Base-by-base conservation (phyloP, 2,797 vertebrate genomes). In the Cuculus canorus region DNA sequence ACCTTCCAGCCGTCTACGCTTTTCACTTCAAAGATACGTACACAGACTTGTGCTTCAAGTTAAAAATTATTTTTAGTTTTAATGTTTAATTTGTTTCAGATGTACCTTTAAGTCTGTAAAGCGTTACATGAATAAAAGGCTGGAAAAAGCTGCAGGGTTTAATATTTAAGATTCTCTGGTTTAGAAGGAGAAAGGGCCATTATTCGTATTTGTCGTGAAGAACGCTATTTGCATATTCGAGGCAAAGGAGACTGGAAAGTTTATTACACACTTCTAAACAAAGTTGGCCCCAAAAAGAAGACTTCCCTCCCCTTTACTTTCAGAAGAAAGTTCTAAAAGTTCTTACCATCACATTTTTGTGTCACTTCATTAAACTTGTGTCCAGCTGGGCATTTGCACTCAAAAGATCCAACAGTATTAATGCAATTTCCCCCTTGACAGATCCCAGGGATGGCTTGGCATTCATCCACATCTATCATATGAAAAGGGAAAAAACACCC, bases 391-490 rank as follows among this genome's bases (percentile, higher is more conserved):
- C 99, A 99, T 98, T 99, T 99, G 97, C 99, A 99, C 98, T 99
- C 99, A 96, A 99, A 99, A 97, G 99, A 99, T 96, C 99, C 99
- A 93, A 99, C 99, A 59, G 99, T 99, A 98, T 99, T 99, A 98
- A 99, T 98, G 95, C 99, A 99, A 98, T 99, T 99, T 98, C 99
- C 99, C 95, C 99, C 99, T 95, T 99, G 99, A 98, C 99, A 99
- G 97, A 99, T 98, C 90, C 99, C 99, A 96, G 99, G 99, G 98
- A 99, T 99, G 96, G 99, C 99, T 98, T 99, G 99, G 98, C 99
- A 99, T 98, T 99, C 99, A 59, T 99, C 99, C 98, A 99, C 99
- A 98, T 99, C 99, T 99, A 97, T 93, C 85, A 97, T 79, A 97
- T 86, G 96, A 95, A 93, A 97, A 90, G 82, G 45, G 86, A 81